Conservation (phyloP, 2,113 vertebrate species). For the Rynchops niger region DNA sequence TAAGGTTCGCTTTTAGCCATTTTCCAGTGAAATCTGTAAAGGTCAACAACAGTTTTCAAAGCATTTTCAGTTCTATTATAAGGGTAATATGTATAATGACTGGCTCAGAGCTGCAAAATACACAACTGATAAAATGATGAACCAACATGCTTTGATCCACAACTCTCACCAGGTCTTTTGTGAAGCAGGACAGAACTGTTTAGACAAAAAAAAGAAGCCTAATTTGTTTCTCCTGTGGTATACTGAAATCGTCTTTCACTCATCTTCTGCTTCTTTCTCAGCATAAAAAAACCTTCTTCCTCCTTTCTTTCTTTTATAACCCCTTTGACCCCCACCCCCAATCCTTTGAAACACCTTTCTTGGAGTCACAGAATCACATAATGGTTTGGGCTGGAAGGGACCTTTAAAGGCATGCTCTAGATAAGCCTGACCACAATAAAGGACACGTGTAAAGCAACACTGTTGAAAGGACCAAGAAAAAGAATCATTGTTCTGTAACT, state of each 20-base stretch:
- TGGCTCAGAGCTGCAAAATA: background rate
- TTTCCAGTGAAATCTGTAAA: background rate
- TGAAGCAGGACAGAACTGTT: background rate
- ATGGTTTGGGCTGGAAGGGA: background rate
- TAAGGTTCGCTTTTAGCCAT: background rate
- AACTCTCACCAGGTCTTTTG: background rate
- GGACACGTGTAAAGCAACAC: background rate
- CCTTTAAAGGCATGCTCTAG: background rate
- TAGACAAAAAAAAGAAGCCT: background rate
- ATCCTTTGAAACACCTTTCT: background rate
- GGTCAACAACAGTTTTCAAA: background rate
- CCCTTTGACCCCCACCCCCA: background rate
- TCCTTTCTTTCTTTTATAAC: background rate
- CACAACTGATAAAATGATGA: background rate
- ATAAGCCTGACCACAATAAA: background rate
- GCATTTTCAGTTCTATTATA: background rate
- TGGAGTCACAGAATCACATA: background rate
- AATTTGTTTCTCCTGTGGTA: background rate
- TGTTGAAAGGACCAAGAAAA: background rate
- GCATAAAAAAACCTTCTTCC: background rate
- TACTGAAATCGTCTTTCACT: background rate
- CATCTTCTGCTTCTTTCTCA: background rate
- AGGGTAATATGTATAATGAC: background rate
- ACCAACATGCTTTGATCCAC: background rate
- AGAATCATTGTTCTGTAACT: background rate